Percentiles rank a stretch among this genome's conserved stretches.
These are phyloP conservation scores for Botia kubotai DNA, from an alignment of 2,797 vertebrate species.

Conservation along the genomic window DNA sequence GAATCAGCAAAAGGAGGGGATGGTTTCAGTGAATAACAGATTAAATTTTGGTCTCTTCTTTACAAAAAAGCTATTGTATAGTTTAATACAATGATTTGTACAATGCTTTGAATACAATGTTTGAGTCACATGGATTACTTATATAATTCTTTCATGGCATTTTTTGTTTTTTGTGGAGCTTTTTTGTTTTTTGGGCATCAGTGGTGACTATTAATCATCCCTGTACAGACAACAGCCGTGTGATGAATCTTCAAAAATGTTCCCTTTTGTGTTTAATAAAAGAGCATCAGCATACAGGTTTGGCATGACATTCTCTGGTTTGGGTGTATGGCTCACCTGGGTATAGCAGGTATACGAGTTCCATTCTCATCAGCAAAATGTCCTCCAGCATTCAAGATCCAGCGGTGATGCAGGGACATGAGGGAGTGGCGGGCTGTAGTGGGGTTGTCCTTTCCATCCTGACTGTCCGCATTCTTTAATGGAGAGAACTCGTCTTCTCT, in stretches of 20 bases:
- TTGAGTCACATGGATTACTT: background rate
- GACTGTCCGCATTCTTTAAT: constrained; percentile 94
- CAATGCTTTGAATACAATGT: too few species aligned
- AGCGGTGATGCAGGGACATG: constrained; percentile 96
- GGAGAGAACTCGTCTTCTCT: constrained; percentile 97
- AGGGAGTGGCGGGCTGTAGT: constrained; percentile 90
- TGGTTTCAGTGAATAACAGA: too few species aligned
- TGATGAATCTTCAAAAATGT: background rate
- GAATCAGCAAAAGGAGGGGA: too few species aligned
- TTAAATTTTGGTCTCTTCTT: too few species aligned
- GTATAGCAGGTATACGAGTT: constrained; percentile 90
- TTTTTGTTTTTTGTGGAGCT: background rate
- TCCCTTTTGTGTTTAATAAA: background rate
- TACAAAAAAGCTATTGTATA: too few species aligned
- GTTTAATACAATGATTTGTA: too few species aligned
- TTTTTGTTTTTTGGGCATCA: background rate
- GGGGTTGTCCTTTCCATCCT: constrained; percentile 96
- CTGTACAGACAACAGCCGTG: background rate
- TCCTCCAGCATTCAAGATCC: constrained; percentile 94
- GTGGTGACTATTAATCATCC: background rate
- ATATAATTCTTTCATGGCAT: background rate
- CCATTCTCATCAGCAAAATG: constrained; percentile 95
- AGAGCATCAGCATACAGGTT: background rate
- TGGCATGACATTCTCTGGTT: background rate
- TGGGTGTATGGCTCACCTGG: constrained; percentile 78